Evolutionary conservation across 2,888 invertebrate genomes (phyloP).

Genomic region (Orthosia incerta): DNA sequence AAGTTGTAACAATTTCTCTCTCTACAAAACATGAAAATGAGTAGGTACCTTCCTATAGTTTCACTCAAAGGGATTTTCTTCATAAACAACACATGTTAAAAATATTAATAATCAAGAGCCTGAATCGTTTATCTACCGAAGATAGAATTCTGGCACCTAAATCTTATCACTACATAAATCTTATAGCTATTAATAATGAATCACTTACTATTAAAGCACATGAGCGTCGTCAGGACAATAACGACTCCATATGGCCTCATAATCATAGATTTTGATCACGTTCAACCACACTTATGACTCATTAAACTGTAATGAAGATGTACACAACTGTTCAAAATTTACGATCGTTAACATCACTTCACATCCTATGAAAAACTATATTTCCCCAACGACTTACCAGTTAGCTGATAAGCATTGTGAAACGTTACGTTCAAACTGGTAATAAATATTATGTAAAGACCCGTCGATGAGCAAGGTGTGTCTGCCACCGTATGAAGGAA

Average conservation of each 20-base stretch:
- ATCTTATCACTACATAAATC: conserved; percentile 1
- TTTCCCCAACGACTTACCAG: conserved; percentile 22
- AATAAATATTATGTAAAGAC: conserved; percentile 12
- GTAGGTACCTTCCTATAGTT: neutral
- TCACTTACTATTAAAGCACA: conserved; percentile 76
- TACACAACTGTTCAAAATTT: conserved; percentile 45
- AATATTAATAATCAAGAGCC: neutral
- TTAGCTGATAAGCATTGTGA: conserved; percentile 46
- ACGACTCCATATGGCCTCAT: conserved; percentile 75
- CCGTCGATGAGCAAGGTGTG: conserved; percentile 14
- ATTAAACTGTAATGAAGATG: conserved; percentile 50
- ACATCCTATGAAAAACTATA: conserved; percentile 47
- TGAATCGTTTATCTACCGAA: neutral
- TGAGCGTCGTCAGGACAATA: conserved; percentile 66
- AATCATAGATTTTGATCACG: conserved; percentile 66
- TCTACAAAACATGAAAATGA: neutral
- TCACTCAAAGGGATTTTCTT: neutral
- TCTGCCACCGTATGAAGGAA: conserved; percentile 18
- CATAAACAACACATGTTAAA: neutral
- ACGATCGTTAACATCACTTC: conserved; percentile 39
- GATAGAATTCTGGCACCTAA: neutral
- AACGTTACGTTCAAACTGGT: conserved; percentile 50
- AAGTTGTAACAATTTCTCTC: neutral
- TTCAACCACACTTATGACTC: conserved; percentile 64
- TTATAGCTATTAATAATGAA: conserved; percentile 42